A percentile compares a stretch with the other conserved stretches of the same genome.
phyloP scores from a whole-genome alignment of 1,140 invertebrate species.

The Vanessa tameamea region DNA sequence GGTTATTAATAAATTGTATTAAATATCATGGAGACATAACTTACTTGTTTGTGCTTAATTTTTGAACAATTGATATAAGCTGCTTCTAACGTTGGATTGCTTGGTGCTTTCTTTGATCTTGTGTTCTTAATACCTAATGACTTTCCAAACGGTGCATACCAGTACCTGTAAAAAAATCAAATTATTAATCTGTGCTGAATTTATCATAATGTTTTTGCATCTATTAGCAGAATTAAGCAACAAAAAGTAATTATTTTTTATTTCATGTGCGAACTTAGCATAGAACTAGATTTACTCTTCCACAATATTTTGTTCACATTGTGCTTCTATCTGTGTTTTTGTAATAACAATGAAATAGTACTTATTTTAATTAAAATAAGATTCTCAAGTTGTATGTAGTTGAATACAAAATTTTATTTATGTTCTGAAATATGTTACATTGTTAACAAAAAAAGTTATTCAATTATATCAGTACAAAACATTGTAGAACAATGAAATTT shows the following conservation, averaged over 20 bases:
- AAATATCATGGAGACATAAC: neutral
- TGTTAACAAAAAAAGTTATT: neutral
- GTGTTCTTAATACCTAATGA: constrained; percentile 89
- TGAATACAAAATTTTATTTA: neutral
- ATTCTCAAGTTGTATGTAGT: neutral
- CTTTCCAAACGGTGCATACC: constrained; percentile 88
- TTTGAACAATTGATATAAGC: constrained; percentile 85
- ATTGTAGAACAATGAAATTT: neutral
- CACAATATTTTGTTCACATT: too few relatives aligned
- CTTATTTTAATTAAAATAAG: too few relatives aligned
- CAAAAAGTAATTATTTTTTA: too few relatives aligned
- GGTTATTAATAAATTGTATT: neutral
- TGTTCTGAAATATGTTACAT: neutral
- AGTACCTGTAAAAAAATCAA: constrained; percentile 83
- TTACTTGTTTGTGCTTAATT: constrained; percentile 88
- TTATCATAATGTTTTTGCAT: neutral
- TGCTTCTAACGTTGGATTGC: constrained; percentile 87
- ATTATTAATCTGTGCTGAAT: neutral
- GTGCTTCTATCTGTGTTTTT: neutral
- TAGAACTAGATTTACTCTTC: too few relatives aligned
- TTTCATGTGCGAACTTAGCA: too few relatives aligned
- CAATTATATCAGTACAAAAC: neutral
- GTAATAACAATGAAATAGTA: neutral
- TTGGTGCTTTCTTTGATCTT: constrained; percentile 86
- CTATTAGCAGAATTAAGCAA: too few relatives aligned